A percentile compares a stretch with the other conserved stretches of the same genome.
phyloP scores from a whole-genome alignment of 2,888 invertebrate species.

The Agrypnus murinus region DNA sequence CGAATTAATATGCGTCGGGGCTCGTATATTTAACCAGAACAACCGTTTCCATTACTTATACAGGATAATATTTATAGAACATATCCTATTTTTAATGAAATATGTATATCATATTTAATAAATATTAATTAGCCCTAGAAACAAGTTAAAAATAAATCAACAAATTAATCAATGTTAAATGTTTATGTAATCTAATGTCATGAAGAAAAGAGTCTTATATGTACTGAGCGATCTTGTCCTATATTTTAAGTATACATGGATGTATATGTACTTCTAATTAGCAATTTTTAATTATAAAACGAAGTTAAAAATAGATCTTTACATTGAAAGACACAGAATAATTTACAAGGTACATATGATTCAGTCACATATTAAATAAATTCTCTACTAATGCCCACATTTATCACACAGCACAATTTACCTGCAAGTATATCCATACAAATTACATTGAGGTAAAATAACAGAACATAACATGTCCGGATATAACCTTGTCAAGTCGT shows the following conservation, averaged over 20 bases:
- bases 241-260: conserved; percentile 7
- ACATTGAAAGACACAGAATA: background rate
- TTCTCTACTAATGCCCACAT: background rate
- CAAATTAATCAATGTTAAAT: no score
- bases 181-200: no score
- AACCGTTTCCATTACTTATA: no score
- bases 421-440: no score
- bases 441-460: conserved; percentile 24
- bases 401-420: background rate
- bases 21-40: no score
- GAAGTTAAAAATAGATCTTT: conserved; percentile 11
- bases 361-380: background rate
- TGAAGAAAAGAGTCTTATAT: no score
- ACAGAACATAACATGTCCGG: conserved; percentile 15
- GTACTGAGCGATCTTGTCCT: background rate
- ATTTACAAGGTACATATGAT: background rate
- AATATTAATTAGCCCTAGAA: no score
- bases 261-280: background rate
- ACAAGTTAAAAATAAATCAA: no score
- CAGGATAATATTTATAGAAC: no score
- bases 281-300: background rate
- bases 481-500: conserved; percentile 16
- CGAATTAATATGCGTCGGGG: no score
- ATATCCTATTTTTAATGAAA: no score
- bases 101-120: no score